These are phyloP conservation scores for Melinaea menophilus DNA, from an alignment of 2,888 invertebrate species.

Conservation along the genomic window DNA sequence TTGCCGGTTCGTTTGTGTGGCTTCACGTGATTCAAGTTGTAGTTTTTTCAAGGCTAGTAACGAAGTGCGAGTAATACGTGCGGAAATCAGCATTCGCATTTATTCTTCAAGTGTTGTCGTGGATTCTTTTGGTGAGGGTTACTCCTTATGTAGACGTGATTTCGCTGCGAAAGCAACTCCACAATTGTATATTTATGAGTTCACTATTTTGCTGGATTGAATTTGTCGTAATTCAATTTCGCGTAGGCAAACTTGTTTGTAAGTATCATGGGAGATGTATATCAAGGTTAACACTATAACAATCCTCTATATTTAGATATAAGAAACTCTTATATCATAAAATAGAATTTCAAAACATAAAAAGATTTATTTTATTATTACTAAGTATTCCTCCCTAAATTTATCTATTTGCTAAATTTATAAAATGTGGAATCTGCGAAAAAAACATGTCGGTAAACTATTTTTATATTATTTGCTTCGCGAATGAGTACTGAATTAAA, in stretches of 20 bases:
- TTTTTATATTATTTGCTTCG: no score
- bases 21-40: conserved; percentile 68
- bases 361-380: no score
- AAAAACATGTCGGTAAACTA: no score
- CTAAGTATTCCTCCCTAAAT: no score
- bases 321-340: conserved; percentile 11
- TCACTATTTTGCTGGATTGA: conserved; percentile 58
- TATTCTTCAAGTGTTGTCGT: conserved; percentile 58
- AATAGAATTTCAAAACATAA: no score
- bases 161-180: conserved; percentile 61
- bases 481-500: no score
- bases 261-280: conserved; percentile 27
- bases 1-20: conserved; percentile 71
- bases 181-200: conserved; percentile 77
- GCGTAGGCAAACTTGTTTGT: conserved; percentile 40
- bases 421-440: no score
- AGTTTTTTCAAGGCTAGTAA: conserved; percentile 65
- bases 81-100: conserved; percentile 58
- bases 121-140: conserved; percentile 54
- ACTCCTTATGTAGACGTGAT: conserved; percentile 61
- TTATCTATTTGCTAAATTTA: no score
- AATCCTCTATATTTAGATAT: conserved; percentile 12
- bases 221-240: conserved; percentile 45
- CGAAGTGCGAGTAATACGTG: conserved; percentile 72
- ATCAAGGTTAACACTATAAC: conserved; percentile 29